Percentiles rank a stretch among this genome's conserved stretches.
phyloP scores from a whole-genome alignment of 2,888 invertebrate genomes.

The Pyrgus malvae region DNA sequence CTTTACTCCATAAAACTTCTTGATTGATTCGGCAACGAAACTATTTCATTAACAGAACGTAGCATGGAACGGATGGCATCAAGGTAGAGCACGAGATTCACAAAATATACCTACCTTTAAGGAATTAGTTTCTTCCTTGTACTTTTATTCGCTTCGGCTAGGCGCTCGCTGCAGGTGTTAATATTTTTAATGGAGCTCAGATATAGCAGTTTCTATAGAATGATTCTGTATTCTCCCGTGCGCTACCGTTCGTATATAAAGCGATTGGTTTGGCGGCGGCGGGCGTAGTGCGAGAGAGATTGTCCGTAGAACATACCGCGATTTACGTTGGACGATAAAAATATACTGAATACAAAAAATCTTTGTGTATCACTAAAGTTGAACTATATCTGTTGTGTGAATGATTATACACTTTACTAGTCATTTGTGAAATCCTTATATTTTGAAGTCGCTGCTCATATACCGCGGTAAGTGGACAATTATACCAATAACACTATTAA shows the following conservation, averaged over 20 bases:
- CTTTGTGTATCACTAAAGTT: neutral
- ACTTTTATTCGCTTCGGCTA: too few species aligned
- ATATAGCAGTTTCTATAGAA: conserved; percentile 38
- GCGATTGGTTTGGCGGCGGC: conserved; percentile 52
- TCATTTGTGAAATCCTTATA: neutral
- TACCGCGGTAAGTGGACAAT: conserved; percentile 16
- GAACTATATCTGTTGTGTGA: conserved; percentile 1
- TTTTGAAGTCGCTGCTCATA: neutral
- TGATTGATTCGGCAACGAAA: too few species aligned
- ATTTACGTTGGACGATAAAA: conserved; percentile 28
- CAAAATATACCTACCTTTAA: too few species aligned
- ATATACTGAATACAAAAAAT: neutral
- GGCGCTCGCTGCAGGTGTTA: too few species aligned
- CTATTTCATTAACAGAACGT: too few species aligned
- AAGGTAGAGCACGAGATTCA: too few species aligned
- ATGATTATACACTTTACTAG: neutral
- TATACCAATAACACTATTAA: conserved; percentile 15
- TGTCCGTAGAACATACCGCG: conserved; percentile 45
- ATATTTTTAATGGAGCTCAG: conserved; percentile 60
- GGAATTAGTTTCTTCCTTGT: too few species aligned
- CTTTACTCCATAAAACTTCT: too few species aligned
- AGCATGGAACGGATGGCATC: too few species aligned
- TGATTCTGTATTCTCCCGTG: conserved; percentile 44
- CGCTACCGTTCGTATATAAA: conserved; percentile 59
- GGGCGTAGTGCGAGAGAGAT: conserved; percentile 59